A percentile compares a stretch with the other conserved stretches of the same genome.
phyloP scores from a whole-genome alignment of 2,888 invertebrate species.

The Chloroclysta siterata region DNA sequence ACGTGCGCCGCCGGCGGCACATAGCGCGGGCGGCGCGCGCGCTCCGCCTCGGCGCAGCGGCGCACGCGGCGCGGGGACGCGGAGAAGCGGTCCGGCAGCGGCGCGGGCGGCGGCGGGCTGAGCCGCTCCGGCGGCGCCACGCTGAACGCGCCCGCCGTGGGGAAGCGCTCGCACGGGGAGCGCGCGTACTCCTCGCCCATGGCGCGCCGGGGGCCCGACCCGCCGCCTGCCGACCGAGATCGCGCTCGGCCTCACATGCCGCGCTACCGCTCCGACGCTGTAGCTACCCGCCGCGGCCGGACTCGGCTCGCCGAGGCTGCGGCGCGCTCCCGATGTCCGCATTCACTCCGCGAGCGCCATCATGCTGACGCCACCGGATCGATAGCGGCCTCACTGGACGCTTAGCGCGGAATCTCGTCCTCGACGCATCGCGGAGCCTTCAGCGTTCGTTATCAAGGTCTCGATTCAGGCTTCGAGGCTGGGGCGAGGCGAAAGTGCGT shows the following conservation, averaged over 20 bases:
- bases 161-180: conserved; percentile 83
- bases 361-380: conserved; percentile 78
- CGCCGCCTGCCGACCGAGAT: conserved; percentile 75
- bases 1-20: conserved; percentile 89
- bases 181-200: conserved; percentile 84
- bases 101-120: conserved; percentile 86
- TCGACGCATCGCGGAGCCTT: conserved; percentile 64
- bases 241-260: conserved; percentile 79
- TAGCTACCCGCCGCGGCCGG: conserved; percentile 69
- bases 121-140: conserved; percentile 88
- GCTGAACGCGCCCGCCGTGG: conserved; percentile 84
- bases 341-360: conserved; percentile 82
- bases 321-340: conserved; percentile 78
- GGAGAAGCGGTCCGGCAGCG: conserved; percentile 85
- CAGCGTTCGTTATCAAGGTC: conserved; percentile 55
- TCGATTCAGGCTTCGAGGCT: conserved; percentile 70
- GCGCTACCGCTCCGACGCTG: conserved; percentile 71
- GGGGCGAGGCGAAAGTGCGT: conserved; percentile 83
- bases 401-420: conserved; percentile 67
- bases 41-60: conserved; percentile 88
- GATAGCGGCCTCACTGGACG: conserved; percentile 78
- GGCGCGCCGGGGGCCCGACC: conserved; percentile 77
- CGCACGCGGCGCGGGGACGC: conserved; percentile 86
- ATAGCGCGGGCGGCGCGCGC: conserved; percentile 86
- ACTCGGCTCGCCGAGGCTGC: conserved; percentile 66